A percentile compares a stretch with the other conserved stretches of the same genome.
phyloP scores from a whole-genome alignment of 2,113 vertebrate genomes.

The Sorex araneus region DNA sequence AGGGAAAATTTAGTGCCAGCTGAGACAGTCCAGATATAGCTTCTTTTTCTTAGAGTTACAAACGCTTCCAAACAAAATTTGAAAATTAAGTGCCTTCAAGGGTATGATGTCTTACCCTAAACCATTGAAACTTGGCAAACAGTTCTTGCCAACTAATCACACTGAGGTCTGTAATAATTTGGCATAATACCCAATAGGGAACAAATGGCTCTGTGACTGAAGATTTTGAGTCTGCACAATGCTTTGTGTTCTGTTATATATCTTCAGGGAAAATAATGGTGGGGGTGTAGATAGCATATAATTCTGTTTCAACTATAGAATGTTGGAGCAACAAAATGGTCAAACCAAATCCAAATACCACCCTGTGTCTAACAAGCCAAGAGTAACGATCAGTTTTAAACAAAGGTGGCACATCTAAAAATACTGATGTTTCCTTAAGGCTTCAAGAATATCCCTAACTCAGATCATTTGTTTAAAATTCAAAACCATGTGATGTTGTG shows the following conservation, averaged over 20 bases:
- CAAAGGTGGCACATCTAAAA: background rate
- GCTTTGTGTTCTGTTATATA: background rate
- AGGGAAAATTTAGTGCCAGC: conserved; percentile 44
- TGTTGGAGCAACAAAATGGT: background rate
- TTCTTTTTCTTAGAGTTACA: conserved; percentile 60
- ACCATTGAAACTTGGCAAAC: conserved; percentile 42
- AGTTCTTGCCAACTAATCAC: conserved; percentile 35
- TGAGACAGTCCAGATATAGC: conserved; percentile 14
- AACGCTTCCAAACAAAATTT: conserved; percentile 51
- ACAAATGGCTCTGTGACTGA: conserved; percentile 32
- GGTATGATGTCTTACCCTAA: conserved; percentile 17
- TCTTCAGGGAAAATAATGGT: background rate
- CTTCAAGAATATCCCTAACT: background rate
- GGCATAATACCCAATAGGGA: background rate
- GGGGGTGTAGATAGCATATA: background rate
- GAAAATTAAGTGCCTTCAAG: conserved; percentile 29
- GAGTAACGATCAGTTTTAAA: background rate
- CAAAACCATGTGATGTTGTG: conserved; percentile 5
- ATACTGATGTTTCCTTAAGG: background rate
- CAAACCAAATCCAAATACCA: background rate
- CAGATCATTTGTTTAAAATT: background rate
- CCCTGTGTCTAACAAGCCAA: background rate
- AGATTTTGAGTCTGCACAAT: conserved; percentile 16
- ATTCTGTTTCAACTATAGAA: background rate
- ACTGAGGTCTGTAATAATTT: conserved; percentile 33